These are phyloP conservation scores for Cephus runcator DNA, from an alignment of 2,888 invertebrate genomes.

Conservation along the genomic window DNA sequence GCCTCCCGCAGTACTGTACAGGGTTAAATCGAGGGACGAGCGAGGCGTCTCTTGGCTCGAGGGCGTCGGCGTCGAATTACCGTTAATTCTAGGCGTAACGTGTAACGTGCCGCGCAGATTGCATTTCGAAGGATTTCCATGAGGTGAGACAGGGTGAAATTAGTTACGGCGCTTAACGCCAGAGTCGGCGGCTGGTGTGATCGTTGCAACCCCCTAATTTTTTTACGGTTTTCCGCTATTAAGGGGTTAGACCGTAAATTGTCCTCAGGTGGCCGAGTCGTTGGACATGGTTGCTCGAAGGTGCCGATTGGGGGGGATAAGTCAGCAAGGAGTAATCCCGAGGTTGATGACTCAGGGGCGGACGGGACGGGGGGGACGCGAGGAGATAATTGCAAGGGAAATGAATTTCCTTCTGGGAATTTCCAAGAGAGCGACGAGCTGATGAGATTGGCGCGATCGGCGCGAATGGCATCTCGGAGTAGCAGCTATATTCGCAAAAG, in stretches of 20 bases:
- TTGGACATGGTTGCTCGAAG: not conserved
- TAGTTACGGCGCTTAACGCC: conserved; percentile 34
- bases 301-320: not conserved
- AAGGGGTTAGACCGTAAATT: conserved; percentile 20
- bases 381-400: not conserved
- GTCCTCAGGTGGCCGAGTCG: conserved; percentile 15
- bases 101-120: conserved; percentile 6
- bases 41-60: not conserved
- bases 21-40: not conserved
- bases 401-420: not conserved
- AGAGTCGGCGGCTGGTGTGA: conserved; percentile 16
- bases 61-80: conserved; percentile 1
- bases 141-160: conserved; percentile 25
- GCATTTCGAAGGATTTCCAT: conserved; percentile 4
- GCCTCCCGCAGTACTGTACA: too few species aligned
- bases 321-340: not conserved
- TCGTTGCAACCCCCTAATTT: not conserved
- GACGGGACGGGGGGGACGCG: too few species aligned
- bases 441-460: not conserved
- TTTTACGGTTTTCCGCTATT: conserved; percentile 20
- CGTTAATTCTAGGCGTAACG: conserved; percentile 2
- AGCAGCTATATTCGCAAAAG: conserved; percentile 2
- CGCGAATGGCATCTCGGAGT: not conserved
- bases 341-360: not conserved
- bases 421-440: not conserved